Evolutionary conservation across 2,888 invertebrate species (phyloP).

Genomic region (Gymnoscelis rufifasciata): DNA sequence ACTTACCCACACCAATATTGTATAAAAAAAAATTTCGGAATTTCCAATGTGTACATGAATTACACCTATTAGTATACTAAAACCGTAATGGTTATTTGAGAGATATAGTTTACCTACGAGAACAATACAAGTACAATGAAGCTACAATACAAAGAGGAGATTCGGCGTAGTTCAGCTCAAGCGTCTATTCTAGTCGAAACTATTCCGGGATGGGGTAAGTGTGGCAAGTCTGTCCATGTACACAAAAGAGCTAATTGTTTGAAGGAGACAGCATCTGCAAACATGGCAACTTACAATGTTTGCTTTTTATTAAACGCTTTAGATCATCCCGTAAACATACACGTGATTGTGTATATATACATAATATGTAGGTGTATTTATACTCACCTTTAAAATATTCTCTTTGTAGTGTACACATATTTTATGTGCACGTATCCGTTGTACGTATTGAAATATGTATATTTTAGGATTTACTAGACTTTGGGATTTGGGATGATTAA

Average conservation of each 20-base stretch:
- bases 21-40: too few relatives aligned
- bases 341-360: slow-evolving; percentile 1
- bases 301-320: slow-evolving; percentile 44
- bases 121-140: slow-evolving; percentile 4
- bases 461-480: too few relatives aligned
- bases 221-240: slow-evolving; percentile 50
- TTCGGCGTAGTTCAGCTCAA: slow-evolving; percentile 20
- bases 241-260: slow-evolving; percentile 65
- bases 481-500: too few relatives aligned
- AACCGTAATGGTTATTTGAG: neutral
- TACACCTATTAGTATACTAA: too few relatives aligned
- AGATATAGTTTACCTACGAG: neutral
- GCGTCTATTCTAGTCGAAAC: slow-evolving; percentile 14
- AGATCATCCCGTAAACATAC: slow-evolving; percentile 23
- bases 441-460: too few relatives aligned
- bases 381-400: too few relatives aligned
- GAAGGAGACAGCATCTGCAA: slow-evolving; percentile 50
- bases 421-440: too few relatives aligned
- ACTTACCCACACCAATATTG: too few relatives aligned
- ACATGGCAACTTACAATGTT: slow-evolving; percentile 47
- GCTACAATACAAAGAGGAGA: slow-evolving; percentile 8
- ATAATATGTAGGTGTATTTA: too few relatives aligned
- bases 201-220: slow-evolving; percentile 33
- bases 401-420: too few relatives aligned
- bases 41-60: too few relatives aligned